These are phyloP conservation scores for Heliconius cydno DNA, from an alignment of 2,888 invertebrate species.

Conservation along the genomic window DNA sequence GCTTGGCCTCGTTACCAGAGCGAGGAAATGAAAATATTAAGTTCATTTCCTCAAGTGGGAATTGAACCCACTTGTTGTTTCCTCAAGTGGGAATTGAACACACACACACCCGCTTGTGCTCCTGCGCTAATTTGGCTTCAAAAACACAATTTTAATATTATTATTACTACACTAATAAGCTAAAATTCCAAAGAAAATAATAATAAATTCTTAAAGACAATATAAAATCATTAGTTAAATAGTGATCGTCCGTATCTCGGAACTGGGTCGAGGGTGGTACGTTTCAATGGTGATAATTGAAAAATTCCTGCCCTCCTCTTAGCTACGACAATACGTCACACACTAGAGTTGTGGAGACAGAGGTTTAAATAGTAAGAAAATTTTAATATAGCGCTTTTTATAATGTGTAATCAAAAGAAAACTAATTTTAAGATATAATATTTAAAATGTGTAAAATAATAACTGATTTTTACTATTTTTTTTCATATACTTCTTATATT, in stretches of 20 bases:
- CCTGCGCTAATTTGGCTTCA: no score
- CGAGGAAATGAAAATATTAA: background rate
- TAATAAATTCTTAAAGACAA: constrained; percentile 23
- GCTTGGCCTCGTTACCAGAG: background rate
- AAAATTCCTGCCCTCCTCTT: constrained; percentile 56
- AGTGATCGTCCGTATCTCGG: constrained; percentile 53
- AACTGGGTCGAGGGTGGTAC: constrained; percentile 63
- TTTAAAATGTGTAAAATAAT: no score
- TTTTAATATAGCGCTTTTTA: background rate
- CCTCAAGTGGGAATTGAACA: background rate
- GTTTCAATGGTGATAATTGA: constrained; percentile 56
- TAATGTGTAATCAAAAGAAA: no score
- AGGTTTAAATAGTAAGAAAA: background rate
- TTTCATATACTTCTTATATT: no score
- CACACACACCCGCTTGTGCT: no score
- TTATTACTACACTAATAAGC: background rate
- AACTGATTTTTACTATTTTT: no score
- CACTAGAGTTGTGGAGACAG: constrained; percentile 11
- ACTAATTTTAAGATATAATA: no score
- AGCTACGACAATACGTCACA: constrained; percentile 43
- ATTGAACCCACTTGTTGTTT: background rate
- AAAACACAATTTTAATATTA: no score
- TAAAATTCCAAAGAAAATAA: background rate
- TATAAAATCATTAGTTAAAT: constrained; percentile 48
- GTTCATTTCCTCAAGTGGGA: background rate